Base-by-base conservation (phyloP, 2,888 invertebrate genomes). In the Cataglyphis albicans region DNA sequence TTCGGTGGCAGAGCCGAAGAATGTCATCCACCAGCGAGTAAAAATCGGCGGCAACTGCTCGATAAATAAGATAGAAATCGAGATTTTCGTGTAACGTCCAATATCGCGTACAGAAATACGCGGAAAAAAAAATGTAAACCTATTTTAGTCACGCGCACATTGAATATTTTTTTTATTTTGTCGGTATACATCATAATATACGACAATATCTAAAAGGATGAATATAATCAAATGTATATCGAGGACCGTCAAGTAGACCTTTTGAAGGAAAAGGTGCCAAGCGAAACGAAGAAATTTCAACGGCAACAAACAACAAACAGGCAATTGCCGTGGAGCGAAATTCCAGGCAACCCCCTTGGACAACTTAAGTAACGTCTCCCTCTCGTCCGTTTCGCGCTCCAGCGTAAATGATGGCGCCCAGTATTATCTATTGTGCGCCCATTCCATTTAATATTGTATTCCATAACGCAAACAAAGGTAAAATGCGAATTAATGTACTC, bases 391-490 rank as follows among this genome's bases (percentile, higher is more conserved):
- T 67, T 76, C 75, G 72, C 84, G 83, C 80, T 76, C 68, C 81
- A 85, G 86, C 84, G 90, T 90, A 93, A 94, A 93, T 94, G 93
- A 94, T 94, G 93, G 93, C 93, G 91, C 92, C 88, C 91, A 87
- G 92, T 90, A 94, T 94, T 94, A 94, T 94, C 94, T 94, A 94
- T 94, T 94, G 94, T 94, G 92, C 92, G 91, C 91, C 92, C 93
- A 92, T 94, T 93, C 94, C 93, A 93, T 94, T 94, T 94, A 93
- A 94, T 94, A 94, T 94, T 94, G 94, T 93, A 94, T 94, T 94
- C 94, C 92, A 92, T 91, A 93, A 92, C 93, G 92, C 94, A 94
- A 94, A 94, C 94, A 94, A 94, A 93, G 94, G 94, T 94, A 94
- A 94, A 94, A 94, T 93, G 93, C 94, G 93, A 94, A 94, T 94